A percentile compares a stretch with the other conserved stretches of the same genome.
These are phyloP conservation scores for Hyperopisus bebe DNA, from an alignment of 2,113 vertebrate species.

Conservation along the genomic window DNA sequence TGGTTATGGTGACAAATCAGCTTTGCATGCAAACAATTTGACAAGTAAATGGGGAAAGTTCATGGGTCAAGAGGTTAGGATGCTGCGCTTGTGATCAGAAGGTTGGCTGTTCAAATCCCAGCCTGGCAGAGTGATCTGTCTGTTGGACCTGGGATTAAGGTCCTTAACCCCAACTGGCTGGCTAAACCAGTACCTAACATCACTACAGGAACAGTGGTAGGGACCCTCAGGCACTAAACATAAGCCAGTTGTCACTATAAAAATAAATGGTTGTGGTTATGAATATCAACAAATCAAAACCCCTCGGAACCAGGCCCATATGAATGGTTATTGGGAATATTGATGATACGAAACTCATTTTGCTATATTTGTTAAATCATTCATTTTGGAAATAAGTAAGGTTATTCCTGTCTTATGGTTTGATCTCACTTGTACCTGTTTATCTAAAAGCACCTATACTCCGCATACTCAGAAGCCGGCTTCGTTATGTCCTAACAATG, in stretches of 20 bases:
- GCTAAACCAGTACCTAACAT: neutral
- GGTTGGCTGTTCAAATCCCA: neutral
- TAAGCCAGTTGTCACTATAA: neutral
- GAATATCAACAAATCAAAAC: neutral
- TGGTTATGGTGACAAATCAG: neutral
- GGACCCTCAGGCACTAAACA: neutral
- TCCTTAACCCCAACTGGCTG: neutral
- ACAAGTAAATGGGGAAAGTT: neutral
- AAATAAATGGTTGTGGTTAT: neutral
- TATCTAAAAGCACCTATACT: neutral
- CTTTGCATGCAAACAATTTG: neutral
- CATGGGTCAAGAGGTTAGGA: neutral
- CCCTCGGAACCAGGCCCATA: neutral
- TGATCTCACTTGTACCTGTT: neutral
- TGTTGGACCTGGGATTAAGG: neutral
- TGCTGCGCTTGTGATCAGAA: neutral
- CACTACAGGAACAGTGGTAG: neutral
- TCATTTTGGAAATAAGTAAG: neutral
- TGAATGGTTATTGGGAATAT: neutral
- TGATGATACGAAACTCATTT: neutral
- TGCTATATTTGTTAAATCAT: neutral
- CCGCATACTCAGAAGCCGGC: neutral
- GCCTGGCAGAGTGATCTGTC: neutral
- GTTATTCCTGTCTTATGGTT: neutral
- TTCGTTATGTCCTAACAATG: neutral